A percentile compares a stretch with the other conserved stretches of the same genome.
phyloP scores from a whole-genome alignment of 2,113 vertebrate genomes.

The Uria lomvia region DNA sequence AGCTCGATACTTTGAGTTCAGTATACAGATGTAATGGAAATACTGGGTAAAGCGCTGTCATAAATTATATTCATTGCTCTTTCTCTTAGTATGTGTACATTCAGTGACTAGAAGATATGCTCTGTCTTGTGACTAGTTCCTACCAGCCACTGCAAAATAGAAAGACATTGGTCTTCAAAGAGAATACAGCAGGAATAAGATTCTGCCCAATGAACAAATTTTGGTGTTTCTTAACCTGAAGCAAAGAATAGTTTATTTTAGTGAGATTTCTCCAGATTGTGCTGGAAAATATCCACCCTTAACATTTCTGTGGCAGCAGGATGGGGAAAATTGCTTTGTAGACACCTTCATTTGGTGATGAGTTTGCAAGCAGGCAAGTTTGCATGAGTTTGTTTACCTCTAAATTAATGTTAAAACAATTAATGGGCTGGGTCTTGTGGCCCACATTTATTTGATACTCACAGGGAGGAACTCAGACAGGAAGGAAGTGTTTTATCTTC shows the following conservation, averaged over 20 bases:
- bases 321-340: background rate
- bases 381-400: background rate
- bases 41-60: background rate
- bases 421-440: accelerated
- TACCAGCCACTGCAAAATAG: background rate
- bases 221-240: background rate
- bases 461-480: background rate
- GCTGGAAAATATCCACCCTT: background rate
- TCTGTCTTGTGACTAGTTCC: background rate
- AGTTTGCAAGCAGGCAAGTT: background rate
- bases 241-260: background rate
- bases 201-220: background rate
- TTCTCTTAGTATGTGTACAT: background rate
- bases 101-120: background rate
- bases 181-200: background rate
- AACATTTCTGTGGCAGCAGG: background rate
- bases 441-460: background rate
- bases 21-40: background rate
- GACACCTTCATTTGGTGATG: background rate
- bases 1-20: background rate
- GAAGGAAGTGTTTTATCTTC: background rate
- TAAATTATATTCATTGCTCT: background rate
- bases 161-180: background rate
- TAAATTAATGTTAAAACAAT: background rate
- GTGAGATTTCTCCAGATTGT: background rate